These are phyloP conservation scores for Dryoscopus gambensis DNA, from an alignment of 2,113 vertebrate species.

Conservation along the genomic window DNA sequence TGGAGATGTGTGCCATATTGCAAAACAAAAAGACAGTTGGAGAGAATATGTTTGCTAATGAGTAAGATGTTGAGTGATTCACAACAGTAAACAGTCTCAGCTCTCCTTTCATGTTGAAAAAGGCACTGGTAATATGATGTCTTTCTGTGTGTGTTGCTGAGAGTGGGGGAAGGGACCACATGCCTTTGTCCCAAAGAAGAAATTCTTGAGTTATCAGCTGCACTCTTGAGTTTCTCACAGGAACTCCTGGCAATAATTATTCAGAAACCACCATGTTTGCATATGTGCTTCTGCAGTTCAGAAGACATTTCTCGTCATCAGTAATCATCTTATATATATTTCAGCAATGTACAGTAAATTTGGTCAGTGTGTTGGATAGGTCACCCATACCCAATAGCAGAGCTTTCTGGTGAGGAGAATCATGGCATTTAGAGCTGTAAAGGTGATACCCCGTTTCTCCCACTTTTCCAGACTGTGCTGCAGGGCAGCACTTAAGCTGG, in stretches of 20 bases:
- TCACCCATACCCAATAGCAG: neutral
- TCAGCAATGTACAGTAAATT: neutral
- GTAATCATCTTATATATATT: neutral
- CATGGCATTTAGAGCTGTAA: neutral
- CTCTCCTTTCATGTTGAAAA: neutral
- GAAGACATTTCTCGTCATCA: neutral
- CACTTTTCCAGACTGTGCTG: neutral
- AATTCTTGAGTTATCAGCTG: neutral
- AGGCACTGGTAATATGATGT: neutral
- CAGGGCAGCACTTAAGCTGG: neutral
- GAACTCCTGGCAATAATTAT: neutral
- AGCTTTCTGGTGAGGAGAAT: neutral
- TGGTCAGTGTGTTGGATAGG: neutral
- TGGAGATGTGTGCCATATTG: neutral
- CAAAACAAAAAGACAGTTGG: neutral
- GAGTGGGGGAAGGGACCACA: neutral
- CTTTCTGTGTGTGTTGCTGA: neutral
- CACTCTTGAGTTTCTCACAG: rapidly evolving
- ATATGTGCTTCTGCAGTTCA: neutral
- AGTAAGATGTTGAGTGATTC: neutral
- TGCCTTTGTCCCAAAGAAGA: neutral
- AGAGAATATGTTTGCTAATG: neutral
- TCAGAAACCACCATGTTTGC: neutral
- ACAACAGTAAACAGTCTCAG: neutral
- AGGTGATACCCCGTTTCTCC: rapidly evolving